Base-by-base conservation (phyloP, 1,140 invertebrate species). In the Trichomalopsis sarcophagae region DNA sequence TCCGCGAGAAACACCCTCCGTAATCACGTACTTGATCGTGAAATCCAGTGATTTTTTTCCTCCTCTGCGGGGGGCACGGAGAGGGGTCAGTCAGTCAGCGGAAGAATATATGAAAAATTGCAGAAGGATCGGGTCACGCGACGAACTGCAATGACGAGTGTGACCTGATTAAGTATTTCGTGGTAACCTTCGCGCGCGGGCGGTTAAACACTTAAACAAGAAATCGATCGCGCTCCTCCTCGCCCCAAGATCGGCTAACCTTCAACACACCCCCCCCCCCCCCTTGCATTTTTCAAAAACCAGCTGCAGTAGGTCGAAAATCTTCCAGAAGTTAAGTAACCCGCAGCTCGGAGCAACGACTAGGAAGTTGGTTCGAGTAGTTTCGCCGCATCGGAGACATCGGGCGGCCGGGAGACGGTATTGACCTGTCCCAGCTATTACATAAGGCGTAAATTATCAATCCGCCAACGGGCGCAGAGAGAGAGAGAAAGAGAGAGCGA, bases 391-490 rank as follows among this genome's bases (percentile, higher is more conserved):
- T 47, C 27, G 30, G 27, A 44, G 23, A 75, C 2, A 21, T 33
- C n/a, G 10, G 33, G 33, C 7, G 76, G 27, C 33, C 33, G 62
- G 36, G 27, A 78, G 13, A 73, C 83, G 86, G 82, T 88, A 89
- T 89, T 87, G 88, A 89, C 87, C 88, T 84, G 66, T 33, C 62
- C 82, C 27, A 27, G 81, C 69, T 87, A 87, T 89, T 89, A 89
- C 87, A 89, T 89, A 89, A 89, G 90, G 69, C 81, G 75, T 78
- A 88, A 85, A 88, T 88, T 84, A 87, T 77, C 30, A 82, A 82
- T 86, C 84, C 36, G 17, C 55, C 23, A 21, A n/a, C 73, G 73
- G 21, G 68, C 44, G 69, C 69, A 33, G 69, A n/a, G n/a, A n/a
- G 23, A 27, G 69, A 62, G 21, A 62, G 21, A 62, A 6, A 62